Conservation (phyloP, 2,888 invertebrate genomes). For the Argynnis bischoffii region DNA sequence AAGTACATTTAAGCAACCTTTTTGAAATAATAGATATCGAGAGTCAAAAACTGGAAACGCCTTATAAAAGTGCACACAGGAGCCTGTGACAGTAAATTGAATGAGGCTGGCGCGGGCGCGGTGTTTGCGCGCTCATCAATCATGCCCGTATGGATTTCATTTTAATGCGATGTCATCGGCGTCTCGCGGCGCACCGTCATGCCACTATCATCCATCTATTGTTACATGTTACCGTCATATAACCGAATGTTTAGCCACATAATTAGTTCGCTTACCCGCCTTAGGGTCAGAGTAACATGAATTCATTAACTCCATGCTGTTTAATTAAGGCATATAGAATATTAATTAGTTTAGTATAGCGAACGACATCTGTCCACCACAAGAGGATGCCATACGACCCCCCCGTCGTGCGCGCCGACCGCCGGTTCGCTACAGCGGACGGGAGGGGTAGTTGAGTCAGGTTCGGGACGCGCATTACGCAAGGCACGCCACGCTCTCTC, state of each 20-base stretch:
- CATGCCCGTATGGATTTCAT: conserved; percentile 78
- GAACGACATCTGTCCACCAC: no score
- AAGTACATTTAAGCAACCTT: no score
- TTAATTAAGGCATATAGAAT: not conserved
- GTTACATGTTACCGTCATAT: conserved; percentile 45
- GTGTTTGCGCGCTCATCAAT: conserved; percentile 79
- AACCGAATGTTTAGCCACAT: conserved; percentile 40
- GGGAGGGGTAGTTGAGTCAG: no score
- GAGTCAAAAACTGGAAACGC: conserved; percentile 24
- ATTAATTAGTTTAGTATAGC: no score
- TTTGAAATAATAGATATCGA: not conserved
- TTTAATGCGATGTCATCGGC: conserved; percentile 79
- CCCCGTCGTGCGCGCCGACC: no score
- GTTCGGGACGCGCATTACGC: no score
- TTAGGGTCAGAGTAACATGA: conserved; percentile 11
- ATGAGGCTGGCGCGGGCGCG: conserved; percentile 61
- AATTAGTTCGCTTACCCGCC: conserved; percentile 34
- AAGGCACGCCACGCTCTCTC: no score
- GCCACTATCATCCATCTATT: conserved; percentile 47
- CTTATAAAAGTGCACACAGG: conserved; percentile 48
- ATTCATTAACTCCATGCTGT: conserved; percentile 12
- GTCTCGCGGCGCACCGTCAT: conserved; percentile 64
- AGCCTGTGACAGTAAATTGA: conserved; percentile 72
- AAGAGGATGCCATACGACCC: no score
- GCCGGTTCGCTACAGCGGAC: no score